Evolutionary conservation across 1,140 invertebrate genomes (phyloP), one percentile per base, ranked within the genome.

Genomic region (Aphelenchoides besseyi): DNA sequence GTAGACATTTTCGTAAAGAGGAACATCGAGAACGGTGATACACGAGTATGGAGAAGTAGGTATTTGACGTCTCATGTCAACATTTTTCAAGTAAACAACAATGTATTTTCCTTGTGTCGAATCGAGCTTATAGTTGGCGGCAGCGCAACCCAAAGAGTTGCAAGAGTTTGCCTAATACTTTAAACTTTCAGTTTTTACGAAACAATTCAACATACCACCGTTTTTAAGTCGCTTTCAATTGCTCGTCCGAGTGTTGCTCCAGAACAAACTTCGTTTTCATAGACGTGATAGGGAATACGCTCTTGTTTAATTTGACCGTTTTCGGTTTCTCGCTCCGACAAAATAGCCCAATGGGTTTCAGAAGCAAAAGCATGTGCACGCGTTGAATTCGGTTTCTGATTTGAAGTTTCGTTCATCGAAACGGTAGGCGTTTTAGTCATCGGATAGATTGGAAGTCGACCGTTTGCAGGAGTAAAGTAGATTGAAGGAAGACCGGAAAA

Each of bases 161-260:
- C 5, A 59, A 5, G 5, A 16, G 18, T 12, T 8, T 23, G 18
- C 18, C 55, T 12, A 12, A 33, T 66, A 71, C 5, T n/a, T n/a
- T n/a, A n/a, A n/a, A n/a, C n/a, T n/a, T n/a, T n/a, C n/a, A n/a
- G n/a, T n/a, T n/a, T n/a, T n/a, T n/a, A n/a, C n/a, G n/a, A n/a
- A n/a, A n/a, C n/a, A n/a, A n/a, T n/a, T n/a, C n/a, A n/a, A n/a
- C n/a, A n/a, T n/a, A 70, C 70, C 2, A 53, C 70, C 36, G 54
- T 54, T 8, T 8, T 29, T 2, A 8, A n/a, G 23, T 16, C 69
- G 3, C 36, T 26, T 32, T 72, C 70, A 5, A 73, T 23, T 8
- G 70, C 74, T 1, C 70, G 69, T 0, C 70, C 70, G 12, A 72
- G 23, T 3, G 70, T 71, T 32, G 55, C 70, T 0, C 70, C 70